Evolutionary conservation across 2,888 invertebrate genomes (phyloP), one percentile per base, ranked within the genome.

Genomic region (Megamerina dolium): DNA sequence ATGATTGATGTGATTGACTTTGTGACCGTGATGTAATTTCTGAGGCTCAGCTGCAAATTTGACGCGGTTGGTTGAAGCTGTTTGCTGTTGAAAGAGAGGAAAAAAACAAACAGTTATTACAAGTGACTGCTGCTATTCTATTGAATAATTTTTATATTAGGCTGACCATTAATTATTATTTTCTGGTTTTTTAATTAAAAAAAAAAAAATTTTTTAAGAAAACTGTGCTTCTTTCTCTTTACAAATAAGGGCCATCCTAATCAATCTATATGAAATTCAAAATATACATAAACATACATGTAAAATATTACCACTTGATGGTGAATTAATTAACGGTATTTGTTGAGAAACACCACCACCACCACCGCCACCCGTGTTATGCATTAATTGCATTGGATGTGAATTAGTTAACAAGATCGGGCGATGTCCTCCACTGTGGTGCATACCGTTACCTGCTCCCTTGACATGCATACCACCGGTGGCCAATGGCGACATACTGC

Each of bases 281-380:
- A n/a, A n/a, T n/a, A n/a, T n/a, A n/a, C 36, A 18, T 30, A 10
- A 19, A 51, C 53, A 55, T 55, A 72, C 73, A 60, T 85, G 81
- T 57, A 85, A 75, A 59, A 88, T 80, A 56, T 84, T 87, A 48
- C 82, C 82, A 55, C 76, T 77, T 20, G 85, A 84, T 52, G 83
- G 82, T 54, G 85, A 84, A 68, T 83, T 73, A 30, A 72, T 63
- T 30, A 72, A 52, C 16, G 72, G 70, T 45, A 69, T 49, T 41
- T 68, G 65, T 37, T 63, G 62, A 9, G 63, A 52, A 5, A 60
- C 54, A 14, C 54, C 53, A 12, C 55, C 55, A 17, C 54, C 56
- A 29, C 58, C 58, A n/a, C n/a, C n/a, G n/a, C n/a, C n/a, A n/a
- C n/a, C n/a, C 8, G 45, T 31, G 51, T 66, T 49, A 27, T 62